phyloP scores from a whole-genome alignment of 2,797 vertebrate species.

The Hafferia zeledoni region DNA sequence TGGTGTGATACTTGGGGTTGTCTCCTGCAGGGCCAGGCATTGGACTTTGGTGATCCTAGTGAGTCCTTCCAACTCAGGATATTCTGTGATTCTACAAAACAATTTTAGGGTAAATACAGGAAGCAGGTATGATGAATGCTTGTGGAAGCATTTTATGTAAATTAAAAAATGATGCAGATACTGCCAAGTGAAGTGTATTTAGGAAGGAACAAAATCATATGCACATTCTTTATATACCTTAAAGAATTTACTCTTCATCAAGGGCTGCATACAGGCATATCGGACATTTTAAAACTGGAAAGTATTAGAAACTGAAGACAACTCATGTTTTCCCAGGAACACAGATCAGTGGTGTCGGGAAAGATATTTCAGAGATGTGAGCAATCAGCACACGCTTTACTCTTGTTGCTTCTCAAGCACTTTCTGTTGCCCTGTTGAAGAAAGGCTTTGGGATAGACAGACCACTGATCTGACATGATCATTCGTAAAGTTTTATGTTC shows the following conservation, averaged over 20 bases:
- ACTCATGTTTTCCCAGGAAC: background rate
- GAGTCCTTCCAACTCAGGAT: background rate
- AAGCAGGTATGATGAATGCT: fast-evolving
- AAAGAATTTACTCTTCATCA: background rate
- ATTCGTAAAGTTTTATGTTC: background rate
- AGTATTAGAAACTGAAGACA: background rate
- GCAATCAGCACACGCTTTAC: background rate
- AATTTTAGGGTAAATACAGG: background rate
- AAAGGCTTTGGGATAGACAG: background rate
- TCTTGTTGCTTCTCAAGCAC: background rate
- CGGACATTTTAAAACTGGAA: background rate
- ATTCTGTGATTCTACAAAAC: background rate
- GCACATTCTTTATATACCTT: background rate
- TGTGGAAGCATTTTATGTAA: background rate
- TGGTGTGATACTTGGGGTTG: background rate
- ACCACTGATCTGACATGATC: background rate
- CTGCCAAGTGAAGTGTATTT: background rate
- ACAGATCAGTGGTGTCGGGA: background rate
- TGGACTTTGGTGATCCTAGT: background rate
- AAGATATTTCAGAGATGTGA: background rate
- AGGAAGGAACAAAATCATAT: background rate
- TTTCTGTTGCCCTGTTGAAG: background rate
- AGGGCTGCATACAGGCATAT: background rate
- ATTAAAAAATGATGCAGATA: background rate
- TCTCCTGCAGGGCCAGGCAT: background rate